Base-by-base conservation (phyloP, 2,888 invertebrate species). In the Protodeltote pygarga region DNA sequence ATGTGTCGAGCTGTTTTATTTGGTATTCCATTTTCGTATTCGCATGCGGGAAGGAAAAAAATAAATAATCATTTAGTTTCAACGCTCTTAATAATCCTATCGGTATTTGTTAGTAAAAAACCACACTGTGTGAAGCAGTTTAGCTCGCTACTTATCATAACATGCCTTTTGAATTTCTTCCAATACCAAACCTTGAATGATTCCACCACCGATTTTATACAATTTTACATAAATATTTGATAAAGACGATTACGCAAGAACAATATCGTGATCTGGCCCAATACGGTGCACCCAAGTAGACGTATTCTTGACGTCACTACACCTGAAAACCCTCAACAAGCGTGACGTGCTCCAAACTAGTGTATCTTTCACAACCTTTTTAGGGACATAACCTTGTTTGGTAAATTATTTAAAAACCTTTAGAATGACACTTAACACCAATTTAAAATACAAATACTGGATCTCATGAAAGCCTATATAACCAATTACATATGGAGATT, bases 31-130 rank as follows among this genome's bases (percentile, higher is more conserved):
- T 84, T 82, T 88, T 79, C 79, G 75, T 79, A 79, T 81, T 73
- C 59, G 90, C 91, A 88, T 91, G 91, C 84, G 88, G 79, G 77
- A 85, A 82, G 82, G 79, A 88, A 83, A 88, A 84, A 83, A 78
- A 77, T 57, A 68, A 37, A 71, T 48, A 40, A 50, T 64, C 44
- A 71, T 70, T 71, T 75, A 74, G 68, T 74, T 60, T 63, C 32
- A 49, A 52, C 57, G 58, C 62, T 58, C 61, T 63, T 57, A 25
- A 55, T 33, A 54, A 45, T 31, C 51, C 20, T 58, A 35, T 53
- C 37, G 23, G 35, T 25, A 40, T 44, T 57, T 64, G 75, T 83
- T 82, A 79, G 79, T 82, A 67, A 64, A n/a, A n/a, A 62, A 64
- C 59, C 72, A 75, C 69, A 68, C 76, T 25, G 65, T 66, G 66